Evolutionary conservation across 2,113 vertebrate species (phyloP).

Genomic region (Recurvirostra avosetta): DNA sequence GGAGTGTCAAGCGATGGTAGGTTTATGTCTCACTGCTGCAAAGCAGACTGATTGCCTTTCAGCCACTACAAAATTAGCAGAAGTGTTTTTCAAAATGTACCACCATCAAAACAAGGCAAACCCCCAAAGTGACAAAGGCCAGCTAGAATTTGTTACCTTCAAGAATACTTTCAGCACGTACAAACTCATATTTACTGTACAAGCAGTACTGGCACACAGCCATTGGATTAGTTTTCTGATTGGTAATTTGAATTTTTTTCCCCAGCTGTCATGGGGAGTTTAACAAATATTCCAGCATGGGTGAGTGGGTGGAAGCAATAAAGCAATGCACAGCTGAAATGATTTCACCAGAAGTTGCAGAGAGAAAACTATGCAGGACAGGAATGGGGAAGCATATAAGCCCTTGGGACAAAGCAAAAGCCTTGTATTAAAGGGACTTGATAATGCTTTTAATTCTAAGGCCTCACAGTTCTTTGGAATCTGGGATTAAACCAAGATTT

Average conservation of each 20-base stretch:
- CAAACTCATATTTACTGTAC: not conserved
- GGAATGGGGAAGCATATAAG: not conserved
- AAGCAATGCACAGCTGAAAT: constrained; percentile 33
- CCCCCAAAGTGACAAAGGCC: not conserved
- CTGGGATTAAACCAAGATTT: not conserved
- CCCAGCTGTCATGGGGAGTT: constrained; percentile 25
- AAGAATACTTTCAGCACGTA: not conserved
- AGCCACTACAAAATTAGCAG: not conserved
- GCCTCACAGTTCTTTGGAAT: not conserved
- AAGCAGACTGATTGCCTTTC: not conserved
- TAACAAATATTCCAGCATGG: not conserved
- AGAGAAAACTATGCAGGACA: not conserved
- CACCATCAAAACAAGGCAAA: not conserved
- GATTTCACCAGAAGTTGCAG: not conserved
- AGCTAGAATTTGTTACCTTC: not conserved
- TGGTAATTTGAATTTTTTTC: constrained; percentile 14
- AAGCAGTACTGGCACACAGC: not conserved
- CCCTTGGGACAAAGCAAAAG: constrained; percentile 12
- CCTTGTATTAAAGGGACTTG: not conserved
- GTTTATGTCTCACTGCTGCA: constrained; percentile 9
- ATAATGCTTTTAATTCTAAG: constrained; percentile 1
- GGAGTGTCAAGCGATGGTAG: not conserved
- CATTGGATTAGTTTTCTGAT: constrained; percentile 14
- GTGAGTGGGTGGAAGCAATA: constrained; percentile 43
- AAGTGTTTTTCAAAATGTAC: not conserved